Percentiles rank a stretch among this genome's conserved stretches.
Evolutionary conservation across 2,888 invertebrate species (phyloP).

Genomic region (Branchipolynoe longqiensis): DNA sequence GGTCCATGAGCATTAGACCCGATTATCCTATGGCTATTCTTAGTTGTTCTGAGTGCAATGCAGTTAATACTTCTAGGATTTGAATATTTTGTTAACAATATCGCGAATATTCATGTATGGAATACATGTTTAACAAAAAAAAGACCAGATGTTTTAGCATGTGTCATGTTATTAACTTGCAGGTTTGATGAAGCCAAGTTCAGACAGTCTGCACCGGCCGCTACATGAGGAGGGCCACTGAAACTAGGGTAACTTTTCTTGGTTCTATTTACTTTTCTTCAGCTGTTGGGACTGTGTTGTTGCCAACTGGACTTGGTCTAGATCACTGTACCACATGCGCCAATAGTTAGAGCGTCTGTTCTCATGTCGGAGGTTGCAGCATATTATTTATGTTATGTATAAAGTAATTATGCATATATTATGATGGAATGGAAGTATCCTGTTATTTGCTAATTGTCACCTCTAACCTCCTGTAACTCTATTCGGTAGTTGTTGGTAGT

Average conservation of each 20-base stretch:
- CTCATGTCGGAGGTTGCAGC: too few relatives aligned
- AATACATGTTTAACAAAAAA: background rate
- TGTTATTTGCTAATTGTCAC: too few relatives aligned
- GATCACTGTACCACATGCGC: background rate
- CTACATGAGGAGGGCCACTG: constrained; percentile 38
- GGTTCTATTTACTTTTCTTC: too few relatives aligned
- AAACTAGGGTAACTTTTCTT: too few relatives aligned
- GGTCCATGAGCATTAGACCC: background rate
- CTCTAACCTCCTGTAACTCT: too few relatives aligned
- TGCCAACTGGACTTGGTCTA: background rate
- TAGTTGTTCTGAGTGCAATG: background rate
- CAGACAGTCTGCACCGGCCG: constrained; percentile 18
- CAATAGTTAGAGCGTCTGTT: background rate
- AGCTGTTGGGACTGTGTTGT: background rate
- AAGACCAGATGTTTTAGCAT: background rate
- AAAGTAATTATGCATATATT: too few relatives aligned
- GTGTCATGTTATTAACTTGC: constrained; percentile 4
- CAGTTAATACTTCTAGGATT: background rate
- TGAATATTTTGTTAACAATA: background rate
- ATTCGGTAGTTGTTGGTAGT: too few relatives aligned
- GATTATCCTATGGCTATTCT: background rate
- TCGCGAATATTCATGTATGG: background rate
- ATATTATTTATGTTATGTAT: too few relatives aligned
- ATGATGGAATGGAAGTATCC: too few relatives aligned
- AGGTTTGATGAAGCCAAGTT: constrained; percentile 53